Percentiles rank a stretch among this genome's conserved stretches.
Conservation (phyloP, 2,113 vertebrate genomes). For the Mormyrus lacerda region DNA sequence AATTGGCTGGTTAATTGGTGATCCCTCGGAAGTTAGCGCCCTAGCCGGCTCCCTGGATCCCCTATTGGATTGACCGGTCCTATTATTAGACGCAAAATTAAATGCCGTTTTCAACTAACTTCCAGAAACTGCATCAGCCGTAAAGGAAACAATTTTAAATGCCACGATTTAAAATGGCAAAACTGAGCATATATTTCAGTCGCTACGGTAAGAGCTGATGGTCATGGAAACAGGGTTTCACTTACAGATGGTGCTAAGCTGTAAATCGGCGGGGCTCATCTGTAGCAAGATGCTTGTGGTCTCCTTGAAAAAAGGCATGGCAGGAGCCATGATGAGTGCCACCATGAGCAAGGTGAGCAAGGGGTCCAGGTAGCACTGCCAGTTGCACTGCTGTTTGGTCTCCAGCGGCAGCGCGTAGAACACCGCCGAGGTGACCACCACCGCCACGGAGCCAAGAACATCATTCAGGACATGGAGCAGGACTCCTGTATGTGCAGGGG, state of each 20-base stretch:
- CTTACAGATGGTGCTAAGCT: conserved; percentile 20
- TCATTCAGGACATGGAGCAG: conserved; percentile 45
- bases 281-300: conserved; percentile 70
- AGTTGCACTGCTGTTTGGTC: conserved; percentile 52
- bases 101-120: too few species aligned
- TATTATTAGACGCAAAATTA: neutral
- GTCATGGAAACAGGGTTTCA: neutral
- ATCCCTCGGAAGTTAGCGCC: neutral
- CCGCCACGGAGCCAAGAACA: conserved; percentile 44
- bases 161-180: neutral
- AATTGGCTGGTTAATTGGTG: neutral
- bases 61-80: neutral
- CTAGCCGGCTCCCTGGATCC: neutral
- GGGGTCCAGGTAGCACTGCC: conserved; percentile 81
- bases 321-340: conserved; percentile 68
- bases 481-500: conserved; percentile 29
- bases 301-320: conserved; percentile 72
- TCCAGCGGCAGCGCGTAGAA: conserved; percentile 54
- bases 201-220: neutral
- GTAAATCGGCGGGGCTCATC: conserved; percentile 61
- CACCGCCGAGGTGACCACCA: conserved; percentile 37
- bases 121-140: neutral
- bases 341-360: conserved; percentile 74
- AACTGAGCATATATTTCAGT: neutral
- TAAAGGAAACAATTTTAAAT: neutral